Evolutionary conservation across 2,113 vertebrate genomes (phyloP).

Genomic region (Phyllostomus discolor): DNA sequence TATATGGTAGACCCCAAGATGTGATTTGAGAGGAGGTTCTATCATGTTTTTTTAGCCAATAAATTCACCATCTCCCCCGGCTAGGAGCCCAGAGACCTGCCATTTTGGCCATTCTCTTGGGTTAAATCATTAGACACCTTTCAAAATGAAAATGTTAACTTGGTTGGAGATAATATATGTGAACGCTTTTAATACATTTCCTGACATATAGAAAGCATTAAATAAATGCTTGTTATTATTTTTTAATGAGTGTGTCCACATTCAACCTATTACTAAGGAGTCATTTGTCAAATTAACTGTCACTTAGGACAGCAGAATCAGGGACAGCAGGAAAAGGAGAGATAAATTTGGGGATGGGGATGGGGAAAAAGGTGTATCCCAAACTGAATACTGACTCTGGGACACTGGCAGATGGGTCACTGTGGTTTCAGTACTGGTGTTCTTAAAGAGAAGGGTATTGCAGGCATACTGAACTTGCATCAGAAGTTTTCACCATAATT

Average conservation of each 20-base stretch:
- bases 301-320: not conserved
- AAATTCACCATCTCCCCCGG: not conserved
- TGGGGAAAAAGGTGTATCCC: not conserved
- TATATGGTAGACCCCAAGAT: not conserved
- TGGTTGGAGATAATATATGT: constrained; percentile 54
- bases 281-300: constrained; percentile 51
- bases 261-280: constrained; percentile 33
- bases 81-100: not conserved
- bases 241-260: constrained; percentile 68
- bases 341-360: not conserved
- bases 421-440: not conserved
- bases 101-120: constrained; percentile 9
- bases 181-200: constrained; percentile 46
- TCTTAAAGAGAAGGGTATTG: not conserved
- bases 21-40: not conserved
- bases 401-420: not conserved
- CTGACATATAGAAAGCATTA: constrained; percentile 48
- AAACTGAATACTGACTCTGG: not conserved
- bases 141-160: constrained; percentile 68
- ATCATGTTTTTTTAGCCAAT: not conserved
- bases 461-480: not conserved
- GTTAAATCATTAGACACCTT: constrained; percentile 45
- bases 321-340: not conserved
- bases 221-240: constrained; percentile 58
- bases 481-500: not conserved